These are phyloP conservation scores for Arnoldichthys spilopterus DNA, from an alignment of 2,797 vertebrate species.

Conservation along the genomic window DNA sequence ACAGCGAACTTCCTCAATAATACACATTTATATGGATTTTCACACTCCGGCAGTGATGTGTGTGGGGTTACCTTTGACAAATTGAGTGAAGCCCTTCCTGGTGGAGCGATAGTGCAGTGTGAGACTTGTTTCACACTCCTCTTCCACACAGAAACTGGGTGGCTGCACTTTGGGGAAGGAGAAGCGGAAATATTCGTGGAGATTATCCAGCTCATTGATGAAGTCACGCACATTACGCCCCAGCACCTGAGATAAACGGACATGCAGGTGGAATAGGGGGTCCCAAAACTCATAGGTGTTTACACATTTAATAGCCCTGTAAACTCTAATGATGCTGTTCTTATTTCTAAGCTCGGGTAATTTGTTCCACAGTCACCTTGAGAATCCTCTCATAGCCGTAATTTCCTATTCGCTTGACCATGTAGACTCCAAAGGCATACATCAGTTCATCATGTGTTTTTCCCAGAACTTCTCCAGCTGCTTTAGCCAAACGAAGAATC, in stretches of 20 bases:
- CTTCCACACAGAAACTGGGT: conserved; percentile 81
- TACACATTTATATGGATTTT: background rate
- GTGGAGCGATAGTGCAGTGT: conserved; percentile 79
- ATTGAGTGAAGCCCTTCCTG: conserved; percentile 80
- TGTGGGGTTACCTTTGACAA: conserved; percentile 75
- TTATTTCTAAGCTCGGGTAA: background rate
- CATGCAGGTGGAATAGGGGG: background rate
- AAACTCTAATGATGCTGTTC: no score
- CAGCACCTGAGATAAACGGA: conserved; percentile 66
- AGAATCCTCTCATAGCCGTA: conserved; percentile 80
- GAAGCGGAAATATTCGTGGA: conserved; percentile 82
- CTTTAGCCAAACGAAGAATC: conserved; percentile 78
- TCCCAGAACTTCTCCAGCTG: conserved; percentile 78
- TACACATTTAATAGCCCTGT: no score
- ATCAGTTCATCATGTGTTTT: conserved; percentile 82
- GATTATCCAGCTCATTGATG: conserved; percentile 81
- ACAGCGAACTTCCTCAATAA: background rate
- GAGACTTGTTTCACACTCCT: conserved; percentile 80
- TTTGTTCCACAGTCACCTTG: conserved; percentile 66
- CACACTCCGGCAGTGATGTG: background rate
- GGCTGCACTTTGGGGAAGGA: conserved; percentile 82
- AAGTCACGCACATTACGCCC: conserved; percentile 80
- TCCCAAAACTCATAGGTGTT: background rate
- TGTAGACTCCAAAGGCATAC: conserved; percentile 82
- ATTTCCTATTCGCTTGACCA: conserved; percentile 81